Percentiles rank a stretch among this genome's conserved stretches.
Conservation (phyloP, 2,888 invertebrate species). For the Petrophora chlorosata region DNA sequence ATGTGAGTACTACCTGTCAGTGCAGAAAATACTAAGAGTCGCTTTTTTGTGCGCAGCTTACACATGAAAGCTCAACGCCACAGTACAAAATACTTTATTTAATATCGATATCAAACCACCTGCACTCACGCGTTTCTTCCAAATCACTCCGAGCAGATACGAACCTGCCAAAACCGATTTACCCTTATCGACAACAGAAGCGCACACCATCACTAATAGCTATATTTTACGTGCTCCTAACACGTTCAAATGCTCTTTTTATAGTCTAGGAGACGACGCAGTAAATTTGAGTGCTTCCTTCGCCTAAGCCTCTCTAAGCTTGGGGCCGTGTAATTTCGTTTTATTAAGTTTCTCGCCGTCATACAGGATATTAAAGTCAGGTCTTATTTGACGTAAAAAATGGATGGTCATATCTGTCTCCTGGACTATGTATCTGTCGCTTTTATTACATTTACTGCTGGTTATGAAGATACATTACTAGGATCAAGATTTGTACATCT, state of each 20-base stretch:
- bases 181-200: conserved; percentile 21
- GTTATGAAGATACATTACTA: conserved; percentile 20
- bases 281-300: conserved; percentile 66
- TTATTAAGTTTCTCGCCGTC: conserved; percentile 62
- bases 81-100: no score
- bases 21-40: no score
- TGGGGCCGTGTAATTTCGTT: conserved; percentile 61
- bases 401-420: conserved; percentile 29
- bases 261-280: conserved; percentile 60
- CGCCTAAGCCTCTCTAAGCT: conserved; percentile 55
- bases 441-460: conserved; percentile 24
- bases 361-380: conserved; percentile 52
- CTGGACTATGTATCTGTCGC: conserved; percentile 18
- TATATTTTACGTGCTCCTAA: conserved; percentile 55
- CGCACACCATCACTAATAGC: conserved; percentile 30
- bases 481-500: conserved; percentile 1
- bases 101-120: background rate
- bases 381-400: conserved; percentile 41
- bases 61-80: no score
- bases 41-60: no score
- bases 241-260: conserved; percentile 61
- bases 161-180: conserved; percentile 1
- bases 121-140: background rate
- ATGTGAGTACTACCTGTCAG: no score
- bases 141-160: background rate